Conservation (phyloP, 2,113 vertebrate genomes). For the Pterocles burchelli region DNA sequence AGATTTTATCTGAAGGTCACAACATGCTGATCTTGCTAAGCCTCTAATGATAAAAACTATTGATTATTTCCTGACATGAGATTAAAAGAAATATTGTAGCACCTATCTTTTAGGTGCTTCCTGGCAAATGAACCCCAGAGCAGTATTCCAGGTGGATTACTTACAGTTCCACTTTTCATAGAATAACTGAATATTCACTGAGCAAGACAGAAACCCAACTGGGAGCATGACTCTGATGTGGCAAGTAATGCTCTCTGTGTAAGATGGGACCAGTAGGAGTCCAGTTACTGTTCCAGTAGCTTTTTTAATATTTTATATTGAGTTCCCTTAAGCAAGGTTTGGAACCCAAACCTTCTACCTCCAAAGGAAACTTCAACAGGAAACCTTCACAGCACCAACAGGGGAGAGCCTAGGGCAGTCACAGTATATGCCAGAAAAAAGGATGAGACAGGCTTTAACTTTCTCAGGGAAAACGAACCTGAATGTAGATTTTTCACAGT, state of each 20-base stretch:
- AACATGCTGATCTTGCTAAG: background rate
- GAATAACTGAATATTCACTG: constrained; percentile 10
- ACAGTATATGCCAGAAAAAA: background rate
- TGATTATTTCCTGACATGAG: background rate
- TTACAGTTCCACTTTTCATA: background rate
- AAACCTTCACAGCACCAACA: background rate
- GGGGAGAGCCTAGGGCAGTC: background rate
- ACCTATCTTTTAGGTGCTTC: background rate
- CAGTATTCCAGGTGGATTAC: background rate
- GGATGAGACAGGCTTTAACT: background rate
- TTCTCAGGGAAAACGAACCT: background rate
- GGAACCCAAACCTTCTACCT: background rate
- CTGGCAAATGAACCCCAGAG: background rate
- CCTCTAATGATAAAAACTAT: background rate
- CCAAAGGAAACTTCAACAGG: background rate
- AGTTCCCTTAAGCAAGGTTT: background rate
- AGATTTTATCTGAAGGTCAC: background rate
- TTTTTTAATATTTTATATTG: background rate
- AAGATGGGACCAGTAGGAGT: background rate
- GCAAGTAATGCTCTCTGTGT: background rate
- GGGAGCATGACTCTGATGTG: background rate
- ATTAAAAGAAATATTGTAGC: background rate
- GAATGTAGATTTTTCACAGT: background rate
- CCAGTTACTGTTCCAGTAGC: background rate
- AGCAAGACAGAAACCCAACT: background rate